Evolutionary conservation across 1,140 invertebrate species (phyloP).

Genomic region (Sarcophaga bullata): DNA sequence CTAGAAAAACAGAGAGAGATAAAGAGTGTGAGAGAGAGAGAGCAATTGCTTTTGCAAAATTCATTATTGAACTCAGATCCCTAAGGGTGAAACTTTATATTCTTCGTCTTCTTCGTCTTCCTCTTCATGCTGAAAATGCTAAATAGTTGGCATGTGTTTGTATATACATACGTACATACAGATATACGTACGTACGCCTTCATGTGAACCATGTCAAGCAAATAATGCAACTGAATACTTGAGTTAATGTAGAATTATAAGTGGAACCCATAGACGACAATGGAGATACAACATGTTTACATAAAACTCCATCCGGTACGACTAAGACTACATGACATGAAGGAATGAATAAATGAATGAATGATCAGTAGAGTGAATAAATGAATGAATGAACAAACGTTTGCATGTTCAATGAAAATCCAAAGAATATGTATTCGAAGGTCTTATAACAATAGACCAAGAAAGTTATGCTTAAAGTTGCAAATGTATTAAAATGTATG

Average conservation of each 20-base stretch:
- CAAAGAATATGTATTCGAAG: neutral
- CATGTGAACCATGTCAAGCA: neutral
- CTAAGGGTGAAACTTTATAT: conserved; percentile 8
- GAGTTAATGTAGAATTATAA: conserved; percentile 8
- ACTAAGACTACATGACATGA: neutral
- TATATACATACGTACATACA: no score
- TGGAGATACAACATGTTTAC: conserved; percentile 3
- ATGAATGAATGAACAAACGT: neutral
- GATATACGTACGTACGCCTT: neutral
- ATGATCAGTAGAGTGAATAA: neutral
- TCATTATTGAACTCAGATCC: conserved; percentile 8
- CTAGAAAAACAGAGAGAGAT: neutral
- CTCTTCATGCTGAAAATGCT: neutral
- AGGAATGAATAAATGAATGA: neutral
- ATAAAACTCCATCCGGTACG: neutral
- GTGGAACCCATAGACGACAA: neutral
- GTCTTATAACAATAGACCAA: conserved; percentile 13
- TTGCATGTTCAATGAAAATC: neutral
- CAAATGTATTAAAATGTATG: conserved; percentile 18
- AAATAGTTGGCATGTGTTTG: no score
- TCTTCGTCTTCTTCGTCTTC: neutral
- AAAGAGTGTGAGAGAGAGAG: neutral
- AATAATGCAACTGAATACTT: neutral
- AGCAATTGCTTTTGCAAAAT: neutral
- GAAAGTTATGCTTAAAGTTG: neutral